Percentiles rank a stretch among this genome's conserved stretches.
Evolutionary conservation across 1,140 invertebrate genomes (phyloP).

Genomic region (Dendrolimus punctatus): DNA sequence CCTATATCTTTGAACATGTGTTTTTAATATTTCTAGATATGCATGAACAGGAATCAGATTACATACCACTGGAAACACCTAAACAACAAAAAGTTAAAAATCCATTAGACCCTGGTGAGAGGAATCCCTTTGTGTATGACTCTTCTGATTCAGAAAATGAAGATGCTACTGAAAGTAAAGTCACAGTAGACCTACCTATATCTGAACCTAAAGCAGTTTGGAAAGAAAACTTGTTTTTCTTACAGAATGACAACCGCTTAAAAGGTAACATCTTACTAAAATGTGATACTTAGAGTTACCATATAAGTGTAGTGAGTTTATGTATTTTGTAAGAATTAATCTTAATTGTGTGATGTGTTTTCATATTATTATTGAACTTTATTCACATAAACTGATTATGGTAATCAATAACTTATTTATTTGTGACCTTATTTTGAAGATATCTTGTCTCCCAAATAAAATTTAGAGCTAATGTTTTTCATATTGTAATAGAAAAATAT

Average conservation of each 20-base stretch:
- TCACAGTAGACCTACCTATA: slow-evolving; percentile 11
- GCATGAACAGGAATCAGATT: slow-evolving; percentile 25
- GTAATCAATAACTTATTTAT: too few species aligned
- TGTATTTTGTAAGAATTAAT: too few species aligned
- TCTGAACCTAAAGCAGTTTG: slow-evolving; percentile 45
- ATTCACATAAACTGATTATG: too few species aligned
- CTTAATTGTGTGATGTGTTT: too few species aligned
- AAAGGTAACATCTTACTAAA: slow-evolving; percentile 72
- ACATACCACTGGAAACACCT: slow-evolving; percentile 29
- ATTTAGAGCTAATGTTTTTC: too few species aligned
- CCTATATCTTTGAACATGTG: too few species aligned
- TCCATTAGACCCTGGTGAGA: slow-evolving; percentile 49
- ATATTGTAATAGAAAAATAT: too few species aligned
- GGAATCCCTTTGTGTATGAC: slow-evolving; percentile 77
- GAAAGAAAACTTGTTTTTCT: slow-evolving; percentile 75
- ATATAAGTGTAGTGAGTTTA: slow-evolving; percentile 1
- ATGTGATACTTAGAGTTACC: too few species aligned
- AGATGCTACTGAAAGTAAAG: slow-evolving; percentile 31
- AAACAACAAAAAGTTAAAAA: slow-evolving; percentile 55
- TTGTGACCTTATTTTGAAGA: too few species aligned
- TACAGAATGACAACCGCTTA: slow-evolving; percentile 68
- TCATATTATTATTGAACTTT: too few species aligned
- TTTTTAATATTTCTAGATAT: slow-evolving; percentile 24
- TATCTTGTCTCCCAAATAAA: too few species aligned
- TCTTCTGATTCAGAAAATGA: slow-evolving; percentile 75